Evolutionary conservation across 1,140 invertebrate species (phyloP), one percentile per base, ranked within the genome.

Genomic region (Drosophila ohnishii): DNA sequence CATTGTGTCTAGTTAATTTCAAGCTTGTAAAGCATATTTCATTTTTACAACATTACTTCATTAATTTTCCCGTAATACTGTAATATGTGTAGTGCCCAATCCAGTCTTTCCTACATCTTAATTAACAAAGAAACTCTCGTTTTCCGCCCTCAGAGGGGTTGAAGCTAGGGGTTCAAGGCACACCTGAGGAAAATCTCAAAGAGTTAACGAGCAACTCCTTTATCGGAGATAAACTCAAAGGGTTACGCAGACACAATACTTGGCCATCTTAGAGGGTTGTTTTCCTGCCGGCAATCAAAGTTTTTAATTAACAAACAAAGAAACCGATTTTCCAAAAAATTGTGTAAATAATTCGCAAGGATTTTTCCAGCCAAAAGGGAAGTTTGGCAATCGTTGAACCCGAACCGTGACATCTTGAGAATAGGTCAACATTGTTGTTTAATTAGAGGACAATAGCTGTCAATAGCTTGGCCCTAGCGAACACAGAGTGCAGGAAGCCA

Each of bases 361-460:
- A 47, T 61, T 76, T 82, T 78, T 79, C 50, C 34, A 30, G 2
- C 14, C 25, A 59, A 77, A 80, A 81, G 34, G 44, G n/a, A 19
- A 48, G 50, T 48, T 30, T 25, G 16, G 16, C 47, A 58, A 50
- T 55, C 50, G 53, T 6, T 83, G 84, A 87, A 87, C 83, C 73
- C 45, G 86, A 82, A 77, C 84, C 67, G 55, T 59, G 72, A 70
- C 64, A 60, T 76, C 79, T 88, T 83, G 71, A 73, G 75, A 87
- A 76, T 73, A 88, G 84, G 83, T 87, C 83, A 87, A 74, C 79
- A 87, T 87, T 87, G 84, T 87, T 87, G 80, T 88, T 87, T 87
- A 87, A 87, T 87, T 87, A 87, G 76, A 57, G 44, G 72, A 87
- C 83, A 88, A 87, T 88, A 87, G 83, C 84, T 87, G 83, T 87